Base-by-base conservation (phyloP, 2,888 invertebrate genomes). In the Shargacucullia verbasci region DNA sequence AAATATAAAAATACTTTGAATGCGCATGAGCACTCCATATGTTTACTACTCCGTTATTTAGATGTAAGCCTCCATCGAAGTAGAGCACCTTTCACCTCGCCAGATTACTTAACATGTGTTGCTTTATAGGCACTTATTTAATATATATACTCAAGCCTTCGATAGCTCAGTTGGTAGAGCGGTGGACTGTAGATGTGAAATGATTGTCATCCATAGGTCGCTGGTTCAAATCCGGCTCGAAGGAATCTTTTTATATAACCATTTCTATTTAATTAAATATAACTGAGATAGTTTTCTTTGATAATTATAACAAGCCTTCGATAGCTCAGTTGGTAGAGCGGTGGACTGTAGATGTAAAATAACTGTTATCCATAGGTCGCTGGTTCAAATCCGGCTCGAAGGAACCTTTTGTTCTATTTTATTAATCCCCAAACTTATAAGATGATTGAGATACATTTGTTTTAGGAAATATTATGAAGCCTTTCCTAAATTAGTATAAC, bases 351-450 rank as follows among this genome's bases (percentile, higher is more conserved):
- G 91, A 63, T 38, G 63, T 63, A 5, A 13, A 43, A 0, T 7
- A 4, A 27, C 11, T 84, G 92, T 65, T 48, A 94, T 94, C 94
- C 94, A 94, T 95, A 95, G 94, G 94, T 95, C 94, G 92, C 95
- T 95, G 95, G 94, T 94, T 95, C 95, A 94, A 94, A 94, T 94
- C 94, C 94, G 94, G 94, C 92, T 94, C 94, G 94, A 94, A 94
- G 94, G 94, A 94, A 33, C 62, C 8, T 73, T 76, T 84, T 80
- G 61, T 52, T 33, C 5, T 10, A 14, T 14, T 38, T 9, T 29
- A 29, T 6, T 8, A 20, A 20, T 20, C 2, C 20, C 20, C 20
- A 29, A 29, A 3, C 7, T 2, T 29, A 2, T 29, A 1, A 29
- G 8, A 29, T 29, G 2, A 29, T 29, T 29, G 20, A 20, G 2